These are phyloP conservation scores for Cremastobaeus sp. DNA, from an alignment of 2,888 invertebrate genomes.

Conservation along the genomic window DNA sequence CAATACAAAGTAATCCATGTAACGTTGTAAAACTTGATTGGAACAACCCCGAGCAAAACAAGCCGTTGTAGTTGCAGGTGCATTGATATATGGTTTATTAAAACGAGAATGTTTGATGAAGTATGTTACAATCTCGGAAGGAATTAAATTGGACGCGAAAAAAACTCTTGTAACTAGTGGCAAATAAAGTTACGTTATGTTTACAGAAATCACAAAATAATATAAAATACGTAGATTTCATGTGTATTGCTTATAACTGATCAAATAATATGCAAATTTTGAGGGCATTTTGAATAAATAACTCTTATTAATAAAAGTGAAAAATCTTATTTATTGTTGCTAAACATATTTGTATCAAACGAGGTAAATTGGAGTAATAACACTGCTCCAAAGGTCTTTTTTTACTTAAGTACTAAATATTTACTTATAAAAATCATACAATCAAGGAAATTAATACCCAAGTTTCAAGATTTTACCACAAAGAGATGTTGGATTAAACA, in stretches of 20 bases:
- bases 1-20: constrained; percentile 8
- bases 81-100: constrained; percentile 44
- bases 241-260: no score
- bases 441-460: constrained; percentile 63
- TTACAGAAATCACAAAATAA: background rate
- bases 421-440: background rate
- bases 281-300: no score
- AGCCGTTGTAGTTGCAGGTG: constrained; percentile 34
- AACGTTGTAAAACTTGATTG: constrained; percentile 46
- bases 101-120: constrained; percentile 39
- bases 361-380: background rate
- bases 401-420: background rate
- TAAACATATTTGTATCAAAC: no score
- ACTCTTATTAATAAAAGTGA: no score
- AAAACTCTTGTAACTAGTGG: background rate
- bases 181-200: no score
- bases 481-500: constrained; percentile 87
- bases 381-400: background rate
- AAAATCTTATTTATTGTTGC: no score
- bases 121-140: constrained; percentile 1
- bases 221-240: background rate
- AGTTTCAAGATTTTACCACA: constrained; percentile 74
- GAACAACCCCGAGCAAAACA: constrained; percentile 4
- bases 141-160: background rate
- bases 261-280: no score